Percentiles rank a stretch among this genome's conserved stretches.
Evolutionary conservation across 2,797 vertebrate genomes (phyloP).

Genomic region (Enteromius argenteus): DNA sequence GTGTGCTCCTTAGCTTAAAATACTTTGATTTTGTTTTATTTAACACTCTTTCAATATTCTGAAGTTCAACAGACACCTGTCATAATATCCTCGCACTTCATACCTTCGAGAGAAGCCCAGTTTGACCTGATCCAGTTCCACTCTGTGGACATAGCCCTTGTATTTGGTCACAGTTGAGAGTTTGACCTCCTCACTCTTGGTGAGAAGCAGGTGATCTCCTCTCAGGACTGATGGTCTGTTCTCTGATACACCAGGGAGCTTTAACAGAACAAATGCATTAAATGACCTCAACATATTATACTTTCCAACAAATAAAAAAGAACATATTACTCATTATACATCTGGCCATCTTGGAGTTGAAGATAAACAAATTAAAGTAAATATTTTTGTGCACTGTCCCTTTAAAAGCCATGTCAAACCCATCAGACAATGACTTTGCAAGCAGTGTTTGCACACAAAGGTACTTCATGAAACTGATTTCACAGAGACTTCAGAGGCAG

Average conservation of each 20-base stretch:
- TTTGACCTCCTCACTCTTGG: constrained; percentile 64
- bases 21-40: not conserved
- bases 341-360: not conserved
- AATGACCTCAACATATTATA: not conserved
- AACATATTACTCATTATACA: not conserved
- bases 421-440: not conserved
- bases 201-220: constrained; percentile 85
- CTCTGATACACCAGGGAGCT: constrained; percentile 93
- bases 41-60: not conserved
- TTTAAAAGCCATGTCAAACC: not conserved
- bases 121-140: constrained; percentile 84
- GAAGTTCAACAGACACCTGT: not conserved
- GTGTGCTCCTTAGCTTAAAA: too few species aligned
- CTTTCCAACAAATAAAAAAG: not conserved
- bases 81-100: constrained; percentile 56
- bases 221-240: constrained; percentile 90
- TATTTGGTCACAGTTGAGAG: constrained; percentile 71
- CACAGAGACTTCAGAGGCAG: not conserved
- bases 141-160: constrained; percentile 87
- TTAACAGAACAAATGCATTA: constrained; percentile 17
- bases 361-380: not conserved
- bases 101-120: constrained; percentile 87
- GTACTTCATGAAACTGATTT: not conserved
- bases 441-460: not conserved
- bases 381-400: not conserved